Base-by-base conservation (phyloP, 2,113 vertebrate genomes). In the Hippocampus barbouri region DNA sequence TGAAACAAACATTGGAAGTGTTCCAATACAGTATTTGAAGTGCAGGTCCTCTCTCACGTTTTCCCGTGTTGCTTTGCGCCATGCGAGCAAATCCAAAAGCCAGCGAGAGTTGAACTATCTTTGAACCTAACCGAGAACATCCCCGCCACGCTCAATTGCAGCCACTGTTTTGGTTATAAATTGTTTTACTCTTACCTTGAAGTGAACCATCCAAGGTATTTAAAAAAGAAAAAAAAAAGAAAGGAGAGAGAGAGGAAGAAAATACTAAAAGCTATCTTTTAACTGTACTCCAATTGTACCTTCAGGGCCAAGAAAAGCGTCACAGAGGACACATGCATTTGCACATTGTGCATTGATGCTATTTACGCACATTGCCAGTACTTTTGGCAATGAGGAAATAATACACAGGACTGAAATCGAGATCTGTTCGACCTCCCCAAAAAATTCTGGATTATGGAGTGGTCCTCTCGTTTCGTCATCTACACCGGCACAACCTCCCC, bases 91-190 rank as follows among this genome's bases (percentile, higher is more conserved):
- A 70, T 60, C 34, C 70, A 63, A 54, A 21, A 76, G 73, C 62
- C 61, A 56, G 49, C 43, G 38, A 74, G 73, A 74, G 73, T 77
- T 51, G 80, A 85, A 25, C 68, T 78, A 79, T 85, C 78, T 74
- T 89, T 86, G 83, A 54, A 79, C 81, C 82, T 73, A 68, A 82
- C 83, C 66, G n/a, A 47, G 60, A 69, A 62, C 21, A 66, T 75
- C 64, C 2, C 64, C 71, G 71, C 79, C 71, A 85, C 66, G 68
- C 23, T 62, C 67, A 85, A 80, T 79, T 69, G 79, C 60, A 70
- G 78, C 40, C 49, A 66, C 70, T 70, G 61, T 66, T 82, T 63
- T 45, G 38, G 61, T 77, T 69, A 66, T 78, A 72, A 80, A 73
- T 64, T 43, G 69, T 25, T 62, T 60, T 78, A 51, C 53, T 53